A percentile compares a stretch with the other conserved stretches of the same genome.
Conservation (phyloP, 2,797 vertebrate genomes). For the Molossus alvarezi region DNA sequence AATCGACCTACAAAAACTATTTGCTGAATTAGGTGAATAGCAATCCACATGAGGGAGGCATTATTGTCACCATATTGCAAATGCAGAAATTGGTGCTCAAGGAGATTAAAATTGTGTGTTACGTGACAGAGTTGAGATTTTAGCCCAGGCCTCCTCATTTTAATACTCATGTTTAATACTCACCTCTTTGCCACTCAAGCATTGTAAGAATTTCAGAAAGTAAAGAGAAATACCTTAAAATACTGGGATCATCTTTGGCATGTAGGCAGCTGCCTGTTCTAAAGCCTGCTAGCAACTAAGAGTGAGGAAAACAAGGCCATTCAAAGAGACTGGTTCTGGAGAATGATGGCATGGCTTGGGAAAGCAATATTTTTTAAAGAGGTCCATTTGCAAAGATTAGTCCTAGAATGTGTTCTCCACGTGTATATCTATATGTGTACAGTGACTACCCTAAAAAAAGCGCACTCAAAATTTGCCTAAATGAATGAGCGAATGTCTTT, state of each 20-base stretch:
- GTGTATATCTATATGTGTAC: neutral
- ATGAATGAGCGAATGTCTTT: neutral
- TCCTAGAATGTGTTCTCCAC: neutral
- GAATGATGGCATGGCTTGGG: neutral
- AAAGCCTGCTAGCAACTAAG: neutral
- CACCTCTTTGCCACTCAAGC: neutral
- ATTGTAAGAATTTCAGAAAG: slow-evolving; percentile 50
- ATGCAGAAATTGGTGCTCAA: slow-evolving; percentile 12
- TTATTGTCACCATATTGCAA: neutral
- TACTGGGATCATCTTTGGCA: neutral
- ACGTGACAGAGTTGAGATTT: neutral
- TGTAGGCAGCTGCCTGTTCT: neutral
- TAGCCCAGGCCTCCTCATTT: neutral
- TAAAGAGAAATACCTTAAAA: slow-evolving; percentile 16
- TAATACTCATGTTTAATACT: neutral
- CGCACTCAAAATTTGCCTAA: neutral
- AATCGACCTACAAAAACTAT: neutral
- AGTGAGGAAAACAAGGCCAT: neutral
- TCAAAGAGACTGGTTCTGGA: neutral
- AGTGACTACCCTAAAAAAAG: neutral
- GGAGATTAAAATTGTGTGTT: neutral
- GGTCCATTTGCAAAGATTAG: neutral
- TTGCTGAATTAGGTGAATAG: slow-evolving; percentile 15
- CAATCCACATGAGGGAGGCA: neutral
- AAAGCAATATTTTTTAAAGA: slow-evolving; percentile 3